phyloP scores from a whole-genome alignment of 2,888 invertebrate genomes.

The Folsomia manolachei region DNA sequence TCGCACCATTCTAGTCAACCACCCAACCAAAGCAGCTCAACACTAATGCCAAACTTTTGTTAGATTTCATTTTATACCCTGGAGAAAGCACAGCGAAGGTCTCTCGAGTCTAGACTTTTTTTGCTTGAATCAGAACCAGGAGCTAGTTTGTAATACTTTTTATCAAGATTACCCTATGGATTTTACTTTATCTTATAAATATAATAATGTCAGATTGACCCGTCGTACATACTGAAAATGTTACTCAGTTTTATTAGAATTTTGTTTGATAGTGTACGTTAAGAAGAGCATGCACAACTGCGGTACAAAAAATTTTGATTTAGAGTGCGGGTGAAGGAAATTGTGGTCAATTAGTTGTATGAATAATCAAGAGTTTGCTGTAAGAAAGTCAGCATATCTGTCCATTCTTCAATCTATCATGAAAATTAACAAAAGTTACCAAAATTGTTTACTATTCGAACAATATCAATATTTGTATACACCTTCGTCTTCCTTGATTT shows the following conservation, averaged over 20 bases:
- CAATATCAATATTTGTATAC: not conserved
- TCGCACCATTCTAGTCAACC: too few relatives aligned
- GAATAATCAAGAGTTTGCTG: conserved; percentile 63
- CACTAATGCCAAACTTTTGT: conserved; percentile 5
- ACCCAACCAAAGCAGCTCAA: too few relatives aligned
- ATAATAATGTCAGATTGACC: too few relatives aligned
- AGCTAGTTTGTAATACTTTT: too few relatives aligned
- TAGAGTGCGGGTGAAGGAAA: not conserved
- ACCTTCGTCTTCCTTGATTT: conserved; percentile 26
- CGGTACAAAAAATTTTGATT: too few relatives aligned
- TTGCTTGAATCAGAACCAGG: too few relatives aligned
- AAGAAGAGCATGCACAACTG: too few relatives aligned
- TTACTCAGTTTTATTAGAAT: too few relatives aligned
- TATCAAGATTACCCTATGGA: too few relatives aligned
- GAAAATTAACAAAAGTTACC: conserved; percentile 21
- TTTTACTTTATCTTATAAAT: too few relatives aligned
- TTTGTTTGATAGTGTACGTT: not conserved
- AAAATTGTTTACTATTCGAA: not conserved
- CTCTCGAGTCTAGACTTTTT: not conserved
- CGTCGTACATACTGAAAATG: too few relatives aligned
- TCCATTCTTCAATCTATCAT: conserved; percentile 81
- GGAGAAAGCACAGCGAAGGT: not conserved
- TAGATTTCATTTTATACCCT: not conserved
- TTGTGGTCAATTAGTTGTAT: not conserved
- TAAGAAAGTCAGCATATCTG: conserved; percentile 83